Base-by-base conservation (phyloP, 2,888 invertebrate species). In the Colletes collaris region DNA sequence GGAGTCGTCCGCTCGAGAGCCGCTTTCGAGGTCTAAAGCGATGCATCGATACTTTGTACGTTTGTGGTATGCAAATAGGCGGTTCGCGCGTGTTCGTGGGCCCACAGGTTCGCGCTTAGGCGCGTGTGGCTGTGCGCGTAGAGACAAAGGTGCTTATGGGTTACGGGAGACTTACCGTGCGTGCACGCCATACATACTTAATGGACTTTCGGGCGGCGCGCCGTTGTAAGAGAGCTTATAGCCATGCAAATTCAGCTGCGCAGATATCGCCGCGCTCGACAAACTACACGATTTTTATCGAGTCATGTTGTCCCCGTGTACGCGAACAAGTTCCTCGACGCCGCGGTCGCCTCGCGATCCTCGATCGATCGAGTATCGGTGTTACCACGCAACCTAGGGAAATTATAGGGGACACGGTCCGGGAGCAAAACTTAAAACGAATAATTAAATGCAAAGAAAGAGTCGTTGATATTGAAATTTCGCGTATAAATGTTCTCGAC, bases 61-160 rank as follows among this genome's bases (percentile, higher is more conserved):
- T 69, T 78, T 40, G 64, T 59, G 52, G 53, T 70, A 78, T 78
- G 78, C 78, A 78, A 78, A 78, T 78, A 65, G 37, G 2, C n/a
- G 37, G 27, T 7, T 40, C 59, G 68, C 63, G 60, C 64, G 64
- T 46, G 65, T 65, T 40, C 27, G 60, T 75, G 58, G 27, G 27
- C 27, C 44, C 50, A 13, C 44, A 40, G 27, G 16, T 5, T 19
- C 46, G 46, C 53, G 19, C n/a, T 7, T 8, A 46, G 8, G 44
- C 44, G 40, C 63, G 77, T 72, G 35, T 60, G 59, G 44, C 69
- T 69, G 72, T 66, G 65, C 81, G 76, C 64, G 81, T 80, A 52
- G 81, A 81, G 75, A 81, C 81, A 81, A 81, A 81, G 82, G 81
- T 81, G 82, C 82, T 74, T 82, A 82, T 77, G 77, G 73, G 81